These are phyloP conservation scores for Bembecia ichneumoniformis DNA, from an alignment of 2,888 invertebrate species.

Conservation along the genomic window DNA sequence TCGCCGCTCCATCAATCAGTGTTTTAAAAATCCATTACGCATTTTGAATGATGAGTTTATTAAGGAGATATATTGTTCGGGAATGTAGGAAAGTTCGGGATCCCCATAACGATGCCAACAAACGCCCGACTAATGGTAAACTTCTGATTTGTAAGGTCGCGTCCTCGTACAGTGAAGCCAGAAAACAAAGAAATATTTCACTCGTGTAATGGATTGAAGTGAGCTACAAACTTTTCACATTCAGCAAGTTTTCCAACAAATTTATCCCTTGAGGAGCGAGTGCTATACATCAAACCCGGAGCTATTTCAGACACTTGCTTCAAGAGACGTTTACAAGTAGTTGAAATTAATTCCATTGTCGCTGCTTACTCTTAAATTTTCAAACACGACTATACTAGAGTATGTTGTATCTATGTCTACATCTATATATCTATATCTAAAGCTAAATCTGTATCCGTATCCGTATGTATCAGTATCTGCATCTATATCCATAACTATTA, in stretches of 20 bases:
- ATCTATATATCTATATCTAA: no score
- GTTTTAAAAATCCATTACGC: conserved; percentile 23
- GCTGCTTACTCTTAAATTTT: not conserved
- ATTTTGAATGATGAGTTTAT: conserved; percentile 26
- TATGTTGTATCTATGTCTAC: no score
- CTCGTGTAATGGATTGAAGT: conserved; percentile 72
- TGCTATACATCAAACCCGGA: conserved; percentile 68
- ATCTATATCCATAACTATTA: no score
- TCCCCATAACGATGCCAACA: conserved; percentile 13
- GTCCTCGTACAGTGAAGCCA: conserved; percentile 40
- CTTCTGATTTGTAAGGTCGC: conserved; percentile 52
- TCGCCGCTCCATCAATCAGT: conserved; percentile 24
- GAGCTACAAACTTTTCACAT: conserved; percentile 70
- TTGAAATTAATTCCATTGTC: conserved; percentile 16
- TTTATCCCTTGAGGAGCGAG: conserved; percentile 64
- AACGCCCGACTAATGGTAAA: conserved; percentile 37
- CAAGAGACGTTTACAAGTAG: conserved; percentile 49
- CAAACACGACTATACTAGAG: no score
- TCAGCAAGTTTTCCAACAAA: conserved; percentile 68
- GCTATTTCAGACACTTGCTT: conserved; percentile 67
- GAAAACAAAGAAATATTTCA: conserved; percentile 73
- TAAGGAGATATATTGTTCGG: conserved; percentile 20
- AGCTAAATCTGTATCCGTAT: no score
- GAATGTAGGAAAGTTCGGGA: conserved; percentile 10
- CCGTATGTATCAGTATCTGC: no score